Base-by-base conservation (phyloP, 2,888 invertebrate genomes). In the Elysia crispata region DNA sequence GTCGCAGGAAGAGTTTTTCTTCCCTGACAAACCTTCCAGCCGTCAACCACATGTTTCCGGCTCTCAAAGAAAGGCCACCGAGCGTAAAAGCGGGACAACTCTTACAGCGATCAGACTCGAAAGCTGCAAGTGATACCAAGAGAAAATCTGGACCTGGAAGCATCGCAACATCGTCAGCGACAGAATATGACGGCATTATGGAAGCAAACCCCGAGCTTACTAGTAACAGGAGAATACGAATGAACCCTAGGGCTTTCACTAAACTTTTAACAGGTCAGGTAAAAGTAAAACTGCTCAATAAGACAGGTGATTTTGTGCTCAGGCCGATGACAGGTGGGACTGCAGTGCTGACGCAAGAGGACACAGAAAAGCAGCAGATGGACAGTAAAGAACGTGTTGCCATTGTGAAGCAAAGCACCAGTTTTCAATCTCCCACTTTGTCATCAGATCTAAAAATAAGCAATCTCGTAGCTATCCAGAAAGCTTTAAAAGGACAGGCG, bases 371-470 rank as follows among this genome's bases (percentile, higher is more conserved):
- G 31, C 50, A 67, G 25, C 20, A 57, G 6, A 67, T 41, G 66
- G 78, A 82, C 60, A 75, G 83, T 13, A 84, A 85, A 49, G 88
- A 88, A 76, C 84, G 84, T 69, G 80, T 86, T 64, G 88, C 87
- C 0, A 77, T 88, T n/a, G 87, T 87, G 0, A 83, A 86, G 25
- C 82, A 84, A 74, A 80, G 83, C 28, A 88, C 88, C 11, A 82
- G 66, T 25, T 86, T 83, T 76, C 79, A 80, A 54, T 82, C 87
- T 0, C 84, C 86, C 0, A 88, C 88, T 0, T 82, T 88, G 15
- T 79, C 87, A 0, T 85, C 87, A 0, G 88, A 88, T 81, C 81
- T 88, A 79, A 88, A 88, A 81, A 85, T 87, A 20, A 87, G 86
- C 76, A 88, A 87, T 73, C 77, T 86, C 80, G 85, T 88, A 23